phyloP scores from a whole-genome alignment of 1,140 invertebrate species.

The Megathymus violae region DNA sequence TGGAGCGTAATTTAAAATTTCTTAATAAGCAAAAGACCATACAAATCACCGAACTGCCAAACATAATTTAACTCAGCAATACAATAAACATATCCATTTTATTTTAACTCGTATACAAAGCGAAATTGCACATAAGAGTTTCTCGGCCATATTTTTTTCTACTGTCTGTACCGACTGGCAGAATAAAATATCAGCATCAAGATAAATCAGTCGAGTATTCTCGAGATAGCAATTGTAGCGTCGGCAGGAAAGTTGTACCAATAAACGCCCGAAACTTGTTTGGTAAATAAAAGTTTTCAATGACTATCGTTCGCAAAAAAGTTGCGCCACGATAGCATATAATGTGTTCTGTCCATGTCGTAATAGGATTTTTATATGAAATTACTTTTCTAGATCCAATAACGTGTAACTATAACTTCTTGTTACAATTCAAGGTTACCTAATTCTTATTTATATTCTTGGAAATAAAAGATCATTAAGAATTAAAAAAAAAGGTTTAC shows the following conservation, averaged over 20 bases:
- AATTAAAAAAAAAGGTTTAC: too few species aligned
- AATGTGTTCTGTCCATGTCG: background rate
- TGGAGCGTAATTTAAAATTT: background rate
- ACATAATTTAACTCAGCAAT: constrained; percentile 15
- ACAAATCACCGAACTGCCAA: constrained; percentile 2
- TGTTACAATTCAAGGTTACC: too few species aligned
- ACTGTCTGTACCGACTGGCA: constrained; percentile 27
- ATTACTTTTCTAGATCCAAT: background rate
- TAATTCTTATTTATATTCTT: too few species aligned
- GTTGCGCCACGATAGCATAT: background rate
- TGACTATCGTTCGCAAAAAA: constrained; percentile 16
- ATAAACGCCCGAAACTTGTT: constrained; percentile 24
- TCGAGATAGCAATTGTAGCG: constrained; percentile 21
- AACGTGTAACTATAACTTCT: too few species aligned
- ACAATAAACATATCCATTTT: constrained; percentile 20
- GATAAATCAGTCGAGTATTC: constrained; percentile 28
- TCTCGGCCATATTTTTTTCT: constrained; percentile 28
- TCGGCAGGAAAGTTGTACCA: constrained; percentile 24
- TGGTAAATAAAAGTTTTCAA: constrained; percentile 14
- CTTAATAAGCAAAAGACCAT: constrained; percentile 2
- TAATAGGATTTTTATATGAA: background rate
- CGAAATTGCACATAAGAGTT: constrained; percentile 26
- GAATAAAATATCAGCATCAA: constrained; percentile 34
- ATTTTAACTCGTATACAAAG: constrained; percentile 15
- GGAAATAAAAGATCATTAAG: too few species aligned